Conservation (phyloP, 1,140 invertebrate species). For the Cyphomyrmex costatus region DNA sequence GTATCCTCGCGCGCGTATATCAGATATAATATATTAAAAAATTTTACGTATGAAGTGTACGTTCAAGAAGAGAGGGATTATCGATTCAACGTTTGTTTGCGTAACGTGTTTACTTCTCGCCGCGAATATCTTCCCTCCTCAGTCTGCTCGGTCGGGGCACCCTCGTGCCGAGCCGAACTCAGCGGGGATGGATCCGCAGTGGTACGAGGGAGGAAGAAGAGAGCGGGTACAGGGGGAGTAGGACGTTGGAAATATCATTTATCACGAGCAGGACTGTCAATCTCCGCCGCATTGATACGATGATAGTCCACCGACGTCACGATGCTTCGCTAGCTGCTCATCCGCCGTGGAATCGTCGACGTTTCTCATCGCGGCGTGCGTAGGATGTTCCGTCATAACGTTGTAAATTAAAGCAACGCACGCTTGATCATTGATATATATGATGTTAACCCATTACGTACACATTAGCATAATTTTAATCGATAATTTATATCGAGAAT, state of each 20-base stretch:
- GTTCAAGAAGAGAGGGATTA: constrained; percentile 46
- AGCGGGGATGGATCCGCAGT: constrained; percentile 77
- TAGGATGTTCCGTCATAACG: constrained; percentile 43
- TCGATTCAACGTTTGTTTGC: constrained; percentile 79
- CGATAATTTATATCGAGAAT: constrained; percentile 1
- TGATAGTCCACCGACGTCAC: constrained; percentile 81
- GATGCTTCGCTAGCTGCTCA: constrained; percentile 69
- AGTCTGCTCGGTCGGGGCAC: constrained; percentile 62
- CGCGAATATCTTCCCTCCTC: constrained; percentile 76
- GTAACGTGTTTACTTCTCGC: constrained; percentile 82
- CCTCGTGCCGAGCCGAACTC: constrained; percentile 71
- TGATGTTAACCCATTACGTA: constrained; percentile 18
- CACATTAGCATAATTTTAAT: constrained; percentile 32
- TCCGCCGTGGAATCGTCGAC: constrained; percentile 52
- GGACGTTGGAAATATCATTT: constrained; percentile 80
- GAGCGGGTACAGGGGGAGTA: constrained; percentile 61
- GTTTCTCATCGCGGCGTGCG: constrained; percentile 40
- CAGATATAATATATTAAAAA: constrained; percentile 11
- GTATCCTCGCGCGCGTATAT: too few relatives aligned
- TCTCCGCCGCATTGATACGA: constrained; percentile 84
- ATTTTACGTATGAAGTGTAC: constrained; percentile 4
- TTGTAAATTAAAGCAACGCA: constrained; percentile 56
- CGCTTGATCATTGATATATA: constrained; percentile 4
- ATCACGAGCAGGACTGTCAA: constrained; percentile 85
- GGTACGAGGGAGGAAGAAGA: constrained; percentile 39